Evolutionary conservation across 2,797 vertebrate species (phyloP).

Genomic region (Psittacula echo): DNA sequence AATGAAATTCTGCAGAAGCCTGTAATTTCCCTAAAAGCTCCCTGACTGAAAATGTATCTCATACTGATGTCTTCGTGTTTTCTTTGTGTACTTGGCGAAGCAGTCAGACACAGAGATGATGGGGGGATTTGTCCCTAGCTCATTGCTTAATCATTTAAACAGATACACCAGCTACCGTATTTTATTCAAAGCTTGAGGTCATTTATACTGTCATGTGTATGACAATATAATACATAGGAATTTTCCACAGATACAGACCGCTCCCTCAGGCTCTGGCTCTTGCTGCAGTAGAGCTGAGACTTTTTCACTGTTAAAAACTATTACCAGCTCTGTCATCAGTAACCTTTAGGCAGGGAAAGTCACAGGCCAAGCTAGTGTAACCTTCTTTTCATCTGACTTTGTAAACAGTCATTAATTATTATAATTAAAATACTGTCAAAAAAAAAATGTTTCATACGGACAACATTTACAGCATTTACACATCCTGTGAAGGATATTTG

Average conservation of each 20-base stretch:
- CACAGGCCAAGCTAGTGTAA: neutral
- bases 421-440: constrained; percentile 33
- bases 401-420: constrained; percentile 44
- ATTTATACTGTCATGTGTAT: constrained; percentile 34
- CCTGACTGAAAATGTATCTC: constrained; percentile 54
- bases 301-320: constrained; percentile 1
- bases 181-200: constrained; percentile 28
- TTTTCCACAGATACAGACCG: constrained; percentile 23
- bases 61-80: constrained; percentile 38
- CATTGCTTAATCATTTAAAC: constrained; percentile 63
- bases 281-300: constrained; percentile 14
- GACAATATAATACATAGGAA: constrained; percentile 27
- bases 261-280: neutral
- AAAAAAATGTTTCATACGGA: neutral
- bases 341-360: neutral
- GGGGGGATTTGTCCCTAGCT: constrained; percentile 46
- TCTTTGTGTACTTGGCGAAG: constrained; percentile 43
- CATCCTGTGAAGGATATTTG: neutral
- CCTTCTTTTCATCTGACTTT: neutral
- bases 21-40: constrained; percentile 80
- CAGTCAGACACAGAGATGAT: constrained; percentile 58
- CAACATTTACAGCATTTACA: neutral
- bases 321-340: neutral
- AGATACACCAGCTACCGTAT: constrained; percentile 31
- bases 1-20: constrained; percentile 71